phyloP scores from a whole-genome alignment of 2,113 vertebrate species.

The Epinephelus fuscoguttatus region DNA sequence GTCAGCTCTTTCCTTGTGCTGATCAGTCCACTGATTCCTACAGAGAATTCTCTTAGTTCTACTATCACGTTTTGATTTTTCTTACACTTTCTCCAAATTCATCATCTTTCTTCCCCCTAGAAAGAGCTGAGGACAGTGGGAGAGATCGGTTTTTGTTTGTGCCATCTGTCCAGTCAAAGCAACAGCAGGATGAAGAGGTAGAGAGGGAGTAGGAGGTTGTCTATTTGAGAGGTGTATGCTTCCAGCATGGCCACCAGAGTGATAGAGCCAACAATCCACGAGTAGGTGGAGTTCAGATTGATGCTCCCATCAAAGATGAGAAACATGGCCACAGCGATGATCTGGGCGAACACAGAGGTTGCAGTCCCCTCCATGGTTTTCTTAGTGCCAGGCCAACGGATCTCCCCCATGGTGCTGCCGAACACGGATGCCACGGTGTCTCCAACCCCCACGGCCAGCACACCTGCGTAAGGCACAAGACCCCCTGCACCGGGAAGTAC shows the following conservation, averaged over 20 bases:
- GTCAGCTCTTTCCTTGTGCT: constrained; percentile 28
- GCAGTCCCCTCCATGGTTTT: constrained; percentile 98
- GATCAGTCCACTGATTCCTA: background rate
- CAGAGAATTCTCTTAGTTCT: constrained; percentile 9
- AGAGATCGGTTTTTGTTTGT: background rate
- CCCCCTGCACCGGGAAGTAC: constrained; percentile 87
- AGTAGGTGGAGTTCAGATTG: constrained; percentile 93
- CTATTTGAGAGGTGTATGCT: constrained; percentile 96
- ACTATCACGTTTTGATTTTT: background rate
- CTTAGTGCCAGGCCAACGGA: constrained; percentile 96
- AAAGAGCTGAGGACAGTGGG: background rate
- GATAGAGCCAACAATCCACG: constrained; percentile 93
- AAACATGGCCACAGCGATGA: constrained; percentile 95
- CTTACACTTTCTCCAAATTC: background rate
- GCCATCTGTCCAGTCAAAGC: constrained; percentile 81
- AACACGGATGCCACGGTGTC: constrained; percentile 94
- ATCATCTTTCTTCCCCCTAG: background rate
- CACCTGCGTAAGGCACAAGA: constrained; percentile 93
- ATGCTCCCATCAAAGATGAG: constrained; percentile 93
- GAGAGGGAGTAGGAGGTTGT: constrained; percentile 95
- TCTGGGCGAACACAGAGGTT: constrained; percentile 95
- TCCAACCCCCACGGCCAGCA: constrained; percentile 94
- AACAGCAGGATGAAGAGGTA: constrained; percentile 96
- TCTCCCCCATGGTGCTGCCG: constrained; percentile 94
- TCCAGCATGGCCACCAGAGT: constrained; percentile 93